These are phyloP conservation scores for Pseudachorutes palmiensis DNA, from an alignment of 1,140 invertebrate species.

Conservation along the genomic window DNA sequence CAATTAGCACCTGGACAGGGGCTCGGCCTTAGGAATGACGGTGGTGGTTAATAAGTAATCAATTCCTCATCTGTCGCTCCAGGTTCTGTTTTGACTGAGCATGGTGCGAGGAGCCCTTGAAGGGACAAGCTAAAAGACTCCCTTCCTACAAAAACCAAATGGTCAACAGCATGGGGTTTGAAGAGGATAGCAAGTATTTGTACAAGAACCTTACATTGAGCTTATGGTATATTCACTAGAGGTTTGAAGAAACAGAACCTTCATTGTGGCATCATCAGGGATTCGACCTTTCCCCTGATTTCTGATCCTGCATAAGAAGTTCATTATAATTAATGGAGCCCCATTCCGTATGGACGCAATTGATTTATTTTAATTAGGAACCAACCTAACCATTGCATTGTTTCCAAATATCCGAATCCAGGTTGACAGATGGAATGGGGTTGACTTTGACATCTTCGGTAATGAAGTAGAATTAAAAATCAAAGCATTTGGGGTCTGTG, in stretches of 20 bases:
- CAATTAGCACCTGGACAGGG: constrained; percentile 6
- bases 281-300: not conserved
- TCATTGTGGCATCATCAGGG: not conserved
- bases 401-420: not conserved
- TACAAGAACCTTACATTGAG: no score
- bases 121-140: not conserved
- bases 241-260: not conserved
- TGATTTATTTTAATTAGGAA: not conserved
- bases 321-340: not conserved
- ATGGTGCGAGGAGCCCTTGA: not conserved
- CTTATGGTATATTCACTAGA: not conserved
- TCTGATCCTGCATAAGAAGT: not conserved
- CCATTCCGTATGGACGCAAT: not conserved
- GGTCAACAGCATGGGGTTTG: not conserved
- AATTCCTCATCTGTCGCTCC: not conserved
- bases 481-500: not conserved
- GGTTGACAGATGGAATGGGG: not conserved
- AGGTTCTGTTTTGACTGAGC: not conserved
- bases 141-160: not conserved
- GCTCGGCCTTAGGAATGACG: not conserved
- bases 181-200: no score
- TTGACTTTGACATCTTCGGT: no score
- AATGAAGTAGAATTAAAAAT: no score
- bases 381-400: not conserved
- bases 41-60: constrained; percentile 3